Evolutionary conservation across 2,797 vertebrate species (phyloP).

Genomic region (Lagorchestes hirsutus): DNA sequence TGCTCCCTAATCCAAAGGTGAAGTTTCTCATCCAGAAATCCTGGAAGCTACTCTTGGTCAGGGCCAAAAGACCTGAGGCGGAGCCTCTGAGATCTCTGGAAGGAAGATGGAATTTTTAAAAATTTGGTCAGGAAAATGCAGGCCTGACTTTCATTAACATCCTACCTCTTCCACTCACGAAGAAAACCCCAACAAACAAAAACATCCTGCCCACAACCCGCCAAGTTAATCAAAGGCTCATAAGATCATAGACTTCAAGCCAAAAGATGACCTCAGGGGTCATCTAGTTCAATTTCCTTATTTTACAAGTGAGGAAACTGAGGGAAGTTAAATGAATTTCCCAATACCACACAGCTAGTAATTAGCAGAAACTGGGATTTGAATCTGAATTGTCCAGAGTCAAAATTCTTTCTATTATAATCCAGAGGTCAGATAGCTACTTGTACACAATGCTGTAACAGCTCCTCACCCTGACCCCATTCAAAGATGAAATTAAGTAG

Average conservation of each 20-base stretch:
- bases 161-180: neutral
- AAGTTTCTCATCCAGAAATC: conserved; percentile 45
- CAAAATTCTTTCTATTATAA: neutral
- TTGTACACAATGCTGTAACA: neutral
- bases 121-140: neutral
- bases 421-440: neutral
- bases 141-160: neutral
- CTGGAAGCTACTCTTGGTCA: neutral
- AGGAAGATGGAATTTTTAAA: neutral
- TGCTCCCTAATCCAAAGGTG: conserved; percentile 40
- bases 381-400: neutral
- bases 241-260: neutral
- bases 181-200: neutral
- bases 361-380: neutral
- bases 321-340: neutral
- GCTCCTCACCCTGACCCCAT: neutral
- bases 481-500: neutral
- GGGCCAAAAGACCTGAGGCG: neutral
- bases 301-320: neutral
- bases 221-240: neutral
- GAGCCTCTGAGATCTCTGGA: conserved; percentile 16
- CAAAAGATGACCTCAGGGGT: neutral
- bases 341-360: neutral
- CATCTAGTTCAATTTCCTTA: neutral
- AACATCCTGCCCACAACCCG: neutral